Conservation (phyloP, 1,140 invertebrate genomes). For the Danaus plexippus region DNA sequence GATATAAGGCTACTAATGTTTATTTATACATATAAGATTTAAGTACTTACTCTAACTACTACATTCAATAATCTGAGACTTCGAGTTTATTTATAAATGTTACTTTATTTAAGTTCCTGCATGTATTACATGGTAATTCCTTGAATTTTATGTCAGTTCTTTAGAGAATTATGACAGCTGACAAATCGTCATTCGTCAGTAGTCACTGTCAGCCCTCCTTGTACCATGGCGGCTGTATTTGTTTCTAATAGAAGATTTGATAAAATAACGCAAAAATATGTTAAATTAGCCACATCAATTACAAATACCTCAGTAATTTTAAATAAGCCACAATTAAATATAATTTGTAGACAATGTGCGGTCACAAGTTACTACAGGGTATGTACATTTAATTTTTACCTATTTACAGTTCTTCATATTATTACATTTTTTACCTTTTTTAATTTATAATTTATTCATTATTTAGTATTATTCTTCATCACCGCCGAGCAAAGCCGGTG, state of each 20-base stretch:
- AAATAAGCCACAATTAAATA: conserved; percentile 46
- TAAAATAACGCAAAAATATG: conserved; percentile 52
- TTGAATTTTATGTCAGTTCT: neutral
- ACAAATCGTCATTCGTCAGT: conserved; percentile 5
- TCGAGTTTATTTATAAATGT: no score
- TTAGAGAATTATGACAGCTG: neutral
- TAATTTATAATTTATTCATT: conserved; percentile 16
- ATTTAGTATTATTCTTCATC: conserved; percentile 48
- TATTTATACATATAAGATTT: no score
- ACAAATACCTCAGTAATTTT: conserved; percentile 35
- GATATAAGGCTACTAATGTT: no score
- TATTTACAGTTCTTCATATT: conserved; percentile 5
- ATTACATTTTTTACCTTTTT: conserved; percentile 6
- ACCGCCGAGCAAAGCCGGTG: conserved; percentile 32
- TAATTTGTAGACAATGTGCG: conserved; percentile 51
- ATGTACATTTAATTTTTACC: conserved; percentile 15
- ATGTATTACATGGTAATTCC: no score
- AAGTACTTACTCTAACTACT: no score
- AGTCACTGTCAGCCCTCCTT: conserved; percentile 11
- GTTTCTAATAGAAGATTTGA: conserved; percentile 52
- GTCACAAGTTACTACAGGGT: conserved; percentile 51
- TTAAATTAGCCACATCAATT: conserved; percentile 43
- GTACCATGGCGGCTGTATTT: conserved; percentile 56
- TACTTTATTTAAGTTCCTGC: no score
- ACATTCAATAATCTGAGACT: no score